phyloP scores from a whole-genome alignment of 2,888 invertebrate genomes.

The Caenorhabditis doughertyi region DNA sequence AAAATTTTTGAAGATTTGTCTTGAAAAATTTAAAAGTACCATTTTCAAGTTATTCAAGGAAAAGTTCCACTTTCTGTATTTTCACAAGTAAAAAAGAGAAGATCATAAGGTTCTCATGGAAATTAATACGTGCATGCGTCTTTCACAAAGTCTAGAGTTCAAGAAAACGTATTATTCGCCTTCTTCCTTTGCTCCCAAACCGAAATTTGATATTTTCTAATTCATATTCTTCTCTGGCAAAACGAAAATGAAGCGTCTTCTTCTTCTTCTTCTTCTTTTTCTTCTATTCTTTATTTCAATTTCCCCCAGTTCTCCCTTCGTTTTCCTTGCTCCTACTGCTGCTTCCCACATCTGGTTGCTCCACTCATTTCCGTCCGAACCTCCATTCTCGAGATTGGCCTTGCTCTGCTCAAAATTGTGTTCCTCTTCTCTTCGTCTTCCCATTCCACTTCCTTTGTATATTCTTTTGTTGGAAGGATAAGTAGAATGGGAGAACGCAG shows the following conservation, averaged over 20 bases:
- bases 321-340: constrained; percentile 12
- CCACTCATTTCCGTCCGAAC: constrained; percentile 47
- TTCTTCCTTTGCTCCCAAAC: constrained; percentile 6
- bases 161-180: constrained; percentile 33
- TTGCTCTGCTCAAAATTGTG: constrained; percentile 29
- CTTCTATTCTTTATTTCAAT: constrained; percentile 39
- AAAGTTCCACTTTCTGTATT: too few species aligned
- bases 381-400: constrained; percentile 44
- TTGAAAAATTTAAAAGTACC: too few species aligned
- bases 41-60: too few species aligned
- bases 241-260: constrained; percentile 46
- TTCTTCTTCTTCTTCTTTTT: constrained; percentile 18
- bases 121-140: neutral
- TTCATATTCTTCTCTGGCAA: constrained; percentile 47
- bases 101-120: neutral
- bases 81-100: too few species aligned
- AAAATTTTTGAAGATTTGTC: too few species aligned
- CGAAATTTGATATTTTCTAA: constrained; percentile 60
- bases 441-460: constrained; percentile 10
- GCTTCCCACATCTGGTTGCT: constrained; percentile 47
- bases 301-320: neutral
- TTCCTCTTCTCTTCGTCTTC: constrained; percentile 23
- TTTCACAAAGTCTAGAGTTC: constrained; percentile 24
- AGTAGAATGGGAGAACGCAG: constrained; percentile 11
- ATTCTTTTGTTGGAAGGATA: constrained; percentile 24